phyloP scores from a whole-genome alignment of 1,140 invertebrate genomes.

The Neodiprion virginianus region DNA sequence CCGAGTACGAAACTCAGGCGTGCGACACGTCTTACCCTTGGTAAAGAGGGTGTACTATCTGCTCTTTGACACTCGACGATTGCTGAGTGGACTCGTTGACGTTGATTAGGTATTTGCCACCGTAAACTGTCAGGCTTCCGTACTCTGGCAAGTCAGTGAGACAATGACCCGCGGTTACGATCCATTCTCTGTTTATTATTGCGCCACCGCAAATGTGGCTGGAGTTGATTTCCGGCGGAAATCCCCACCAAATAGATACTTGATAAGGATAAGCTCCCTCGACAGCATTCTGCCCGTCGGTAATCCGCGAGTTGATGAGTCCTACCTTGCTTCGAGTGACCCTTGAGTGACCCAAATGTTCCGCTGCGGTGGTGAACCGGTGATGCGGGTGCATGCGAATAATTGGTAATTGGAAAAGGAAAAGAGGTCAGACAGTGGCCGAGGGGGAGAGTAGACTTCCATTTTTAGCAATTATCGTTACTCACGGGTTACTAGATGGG shows the following conservation, averaged over 20 bases:
- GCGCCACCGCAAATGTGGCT: constrained; percentile 65
- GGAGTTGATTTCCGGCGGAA: constrained; percentile 29
- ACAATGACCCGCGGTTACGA: constrained; percentile 67
- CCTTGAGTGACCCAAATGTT: too few species aligned
- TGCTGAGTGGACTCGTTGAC: constrained; percentile 53
- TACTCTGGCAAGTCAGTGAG: constrained; percentile 39
- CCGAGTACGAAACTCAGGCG: too few species aligned
- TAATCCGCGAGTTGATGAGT: background rate
- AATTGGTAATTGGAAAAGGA: too few species aligned
- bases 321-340: too few species aligned
- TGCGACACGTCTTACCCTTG: constrained; percentile 38
- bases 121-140: constrained; percentile 40
- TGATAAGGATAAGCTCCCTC: constrained; percentile 59
- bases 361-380: too few species aligned
- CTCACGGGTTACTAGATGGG: background rate
- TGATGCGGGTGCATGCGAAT: too few species aligned
- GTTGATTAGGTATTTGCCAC: constrained; percentile 51
- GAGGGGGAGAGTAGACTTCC: too few species aligned
- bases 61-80: constrained; percentile 44
- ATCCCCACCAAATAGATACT: constrained; percentile 56
- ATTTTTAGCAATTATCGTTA: background rate
- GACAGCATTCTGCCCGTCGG: constrained; percentile 35
- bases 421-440: too few species aligned
- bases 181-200: constrained; percentile 60
- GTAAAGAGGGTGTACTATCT: constrained; percentile 57